Conservation (phyloP, 2,113 vertebrate species). For the Petromus typicus region DNA sequence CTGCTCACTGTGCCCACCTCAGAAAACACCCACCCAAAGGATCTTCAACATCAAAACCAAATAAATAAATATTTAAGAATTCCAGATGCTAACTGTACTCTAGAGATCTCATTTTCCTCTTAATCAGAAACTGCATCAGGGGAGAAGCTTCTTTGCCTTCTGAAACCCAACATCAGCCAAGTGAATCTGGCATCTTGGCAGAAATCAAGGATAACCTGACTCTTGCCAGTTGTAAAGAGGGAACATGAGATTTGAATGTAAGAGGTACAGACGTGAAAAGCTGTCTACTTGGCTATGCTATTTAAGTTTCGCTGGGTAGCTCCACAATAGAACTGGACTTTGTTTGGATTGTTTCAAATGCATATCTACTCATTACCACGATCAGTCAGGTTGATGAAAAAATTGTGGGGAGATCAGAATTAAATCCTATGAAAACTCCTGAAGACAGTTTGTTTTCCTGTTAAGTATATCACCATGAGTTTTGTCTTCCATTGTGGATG, state of each 20-base stretch:
- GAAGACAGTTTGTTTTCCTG: background rate
- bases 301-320: slow-evolving; percentile 16
- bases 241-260: slow-evolving; percentile 47
- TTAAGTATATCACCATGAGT: background rate
- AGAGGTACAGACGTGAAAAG: background rate
- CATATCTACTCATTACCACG: background rate
- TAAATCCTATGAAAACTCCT: slow-evolving; percentile 29
- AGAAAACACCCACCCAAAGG: slow-evolving; percentile 13
- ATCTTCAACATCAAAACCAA: slow-evolving; percentile 52
- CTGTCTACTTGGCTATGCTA: slow-evolving; percentile 16
- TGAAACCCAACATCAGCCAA: slow-evolving; percentile 66
- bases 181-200: slow-evolving; percentile 68
- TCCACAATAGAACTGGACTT: background rate
- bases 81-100: slow-evolving; percentile 76
- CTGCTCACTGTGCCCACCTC: background rate
- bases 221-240: slow-evolving; percentile 63
- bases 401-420: slow-evolving; percentile 43
- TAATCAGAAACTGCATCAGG: slow-evolving; percentile 72
- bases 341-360: slow-evolving; percentile 7
- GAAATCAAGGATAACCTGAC: slow-evolving; percentile 65
- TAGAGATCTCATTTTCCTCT: slow-evolving; percentile 73
- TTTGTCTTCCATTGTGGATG: background rate
- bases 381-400: background rate
- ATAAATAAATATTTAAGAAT: slow-evolving; percentile 78
- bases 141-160: slow-evolving; percentile 65